These are phyloP conservation scores for Liopterus haemorrhoidalis DNA, from an alignment of 2,888 invertebrate genomes.

Conservation along the genomic window DNA sequence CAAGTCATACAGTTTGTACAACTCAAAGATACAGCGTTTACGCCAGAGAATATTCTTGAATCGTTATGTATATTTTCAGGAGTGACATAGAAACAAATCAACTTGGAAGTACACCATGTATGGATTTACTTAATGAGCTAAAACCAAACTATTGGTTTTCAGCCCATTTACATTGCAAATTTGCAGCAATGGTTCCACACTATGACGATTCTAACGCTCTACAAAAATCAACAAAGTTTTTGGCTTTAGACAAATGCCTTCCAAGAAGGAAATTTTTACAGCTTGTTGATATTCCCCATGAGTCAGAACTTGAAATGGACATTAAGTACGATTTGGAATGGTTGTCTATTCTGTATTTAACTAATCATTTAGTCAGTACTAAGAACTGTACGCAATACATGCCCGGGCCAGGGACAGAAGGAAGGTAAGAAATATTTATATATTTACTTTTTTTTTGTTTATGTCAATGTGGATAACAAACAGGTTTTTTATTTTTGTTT, in stretches of 20 bases:
- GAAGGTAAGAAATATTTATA: slow-evolving; percentile 49
- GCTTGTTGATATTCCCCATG: slow-evolving; percentile 59
- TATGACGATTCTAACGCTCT: slow-evolving; percentile 44
- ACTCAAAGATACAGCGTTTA: no score
- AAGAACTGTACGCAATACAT: slow-evolving; percentile 65
- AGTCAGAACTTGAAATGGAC: slow-evolving; percentile 50
- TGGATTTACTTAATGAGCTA: slow-evolving; percentile 71
- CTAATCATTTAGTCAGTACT: slow-evolving; percentile 80
- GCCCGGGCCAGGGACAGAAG: slow-evolving; percentile 70
- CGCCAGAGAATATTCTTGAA: no score
- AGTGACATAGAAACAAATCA: slow-evolving; percentile 74
- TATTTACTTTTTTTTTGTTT: slow-evolving; percentile 10
- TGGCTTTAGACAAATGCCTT: slow-evolving; percentile 95
- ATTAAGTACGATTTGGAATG: slow-evolving; percentile 87
- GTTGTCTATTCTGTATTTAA: slow-evolving; percentile 79
- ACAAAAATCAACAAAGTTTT: slow-evolving; percentile 67
- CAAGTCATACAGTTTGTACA: no score
- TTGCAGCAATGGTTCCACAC: slow-evolving; percentile 81
- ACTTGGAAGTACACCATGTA: slow-evolving; percentile 83
- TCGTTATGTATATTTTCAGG: no score
- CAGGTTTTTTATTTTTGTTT: neutral
- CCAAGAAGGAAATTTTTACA: slow-evolving; percentile 85
- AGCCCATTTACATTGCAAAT: slow-evolving; percentile 95
- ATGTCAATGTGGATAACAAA: neutral
- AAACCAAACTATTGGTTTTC: slow-evolving; percentile 93